Evolutionary conservation across 2,888 invertebrate species (phyloP), one percentile per base, ranked within the genome.

Genomic region (Beris morrisii): DNA sequence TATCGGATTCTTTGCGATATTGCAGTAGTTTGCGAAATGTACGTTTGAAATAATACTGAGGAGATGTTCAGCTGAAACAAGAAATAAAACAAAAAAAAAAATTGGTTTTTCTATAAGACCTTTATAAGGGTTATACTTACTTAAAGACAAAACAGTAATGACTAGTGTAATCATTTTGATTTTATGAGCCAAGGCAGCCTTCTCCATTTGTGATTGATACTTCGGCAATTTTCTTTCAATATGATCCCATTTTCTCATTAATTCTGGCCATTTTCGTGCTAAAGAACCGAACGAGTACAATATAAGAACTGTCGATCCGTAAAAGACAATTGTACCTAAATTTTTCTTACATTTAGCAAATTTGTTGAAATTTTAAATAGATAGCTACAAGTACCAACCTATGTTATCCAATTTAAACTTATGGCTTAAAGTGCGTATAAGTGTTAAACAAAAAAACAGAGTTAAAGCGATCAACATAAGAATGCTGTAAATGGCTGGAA

Each of bases 231-330:
- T 77, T 1, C 76, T 75, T 71, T 85, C 84, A 28, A 83, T 75
- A 65, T 79, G 76, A 54, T 80, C 76, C 84, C 85, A 85, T 32
- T 79, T 75, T 54, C 75, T 63, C 74, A 83, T 81, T 32, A 86
- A 74, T 12, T 71, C 73, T 3, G 84, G 84, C 86, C 86, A 86
- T 61, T 82, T 77, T 38, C 76, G 78, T 0, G 85, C 84, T 69
- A 86, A 74, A 69, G 76, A 77, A 5, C 85, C 74, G 57, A 85
- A 83, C 52, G 72, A 73, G 0, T 74, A 32, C 4, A 74, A 70
- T 1, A 74, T 74, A 5, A 75, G 52, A 6, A 77, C 66, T 7
- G 75, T 75, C 30, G 74, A 76, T 50, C 70, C 43, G 6, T 76
- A 75, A 67, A 80, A 81, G 59, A 80, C 76, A 7, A 79, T 57